Conservation (phyloP, 2,888 invertebrate genomes). For the Labia minor region DNA sequence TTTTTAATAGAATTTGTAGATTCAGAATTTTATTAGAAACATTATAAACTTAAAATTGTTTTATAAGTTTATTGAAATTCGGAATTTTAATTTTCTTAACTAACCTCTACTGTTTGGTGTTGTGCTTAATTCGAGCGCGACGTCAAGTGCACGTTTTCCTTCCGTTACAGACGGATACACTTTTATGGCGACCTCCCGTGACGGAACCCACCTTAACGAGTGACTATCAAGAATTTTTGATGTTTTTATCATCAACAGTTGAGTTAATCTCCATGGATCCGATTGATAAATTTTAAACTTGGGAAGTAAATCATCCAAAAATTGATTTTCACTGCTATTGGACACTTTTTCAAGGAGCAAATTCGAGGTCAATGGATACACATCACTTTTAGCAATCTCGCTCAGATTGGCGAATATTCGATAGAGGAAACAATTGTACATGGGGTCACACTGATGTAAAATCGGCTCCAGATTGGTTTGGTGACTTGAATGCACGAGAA, state of each 20-base stretch:
- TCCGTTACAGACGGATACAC: slow-evolving; percentile 17
- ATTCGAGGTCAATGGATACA: slow-evolving; percentile 17
- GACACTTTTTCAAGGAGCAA: slow-evolving; percentile 19
- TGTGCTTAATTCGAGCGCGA: slow-evolving; percentile 18
- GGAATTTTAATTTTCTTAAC: too few species aligned
- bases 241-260: slow-evolving; percentile 20
- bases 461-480: not conserved
- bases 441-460: not conserved
- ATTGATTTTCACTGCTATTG: not conserved
- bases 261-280: not conserved
- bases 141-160: slow-evolving; percentile 17
- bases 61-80: too few species aligned
- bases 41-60: too few species aligned
- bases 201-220: slow-evolving; percentile 16
- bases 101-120: not conserved
- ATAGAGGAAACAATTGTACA: not conserved
- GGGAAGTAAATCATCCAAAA: not conserved
- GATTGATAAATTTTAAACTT: not conserved
- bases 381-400: slow-evolving; percentile 15
- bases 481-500: not conserved
- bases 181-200: slow-evolving; percentile 17
- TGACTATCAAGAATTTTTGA: slow-evolving; percentile 21
- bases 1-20: too few species aligned
- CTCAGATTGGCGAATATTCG: slow-evolving; percentile 18
- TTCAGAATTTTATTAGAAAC: too few species aligned